Percentiles rank a stretch among this genome's conserved stretches.
phyloP scores from a whole-genome alignment of 1,140 invertebrate genomes.

The Drosophila elegans region DNA sequence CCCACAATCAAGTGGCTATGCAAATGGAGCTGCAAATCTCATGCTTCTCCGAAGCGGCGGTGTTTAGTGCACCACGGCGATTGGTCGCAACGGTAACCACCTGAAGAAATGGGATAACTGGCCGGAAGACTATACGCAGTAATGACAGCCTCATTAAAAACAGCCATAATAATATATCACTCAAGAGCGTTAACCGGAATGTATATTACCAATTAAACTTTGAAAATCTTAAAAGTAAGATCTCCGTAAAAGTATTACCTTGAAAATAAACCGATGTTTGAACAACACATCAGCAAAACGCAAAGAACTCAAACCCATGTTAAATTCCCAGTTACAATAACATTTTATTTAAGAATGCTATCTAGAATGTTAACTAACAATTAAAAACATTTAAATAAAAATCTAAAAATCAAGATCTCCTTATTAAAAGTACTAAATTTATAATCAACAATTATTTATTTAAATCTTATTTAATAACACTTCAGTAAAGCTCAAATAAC shows the following conservation, averaged over 20 bases:
- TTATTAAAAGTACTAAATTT: no score
- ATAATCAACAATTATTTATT: neutral
- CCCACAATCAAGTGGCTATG: slow-evolving; percentile 30
- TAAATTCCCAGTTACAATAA: neutral
- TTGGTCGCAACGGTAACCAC: neutral
- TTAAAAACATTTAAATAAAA: no score
- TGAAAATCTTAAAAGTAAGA: no score
- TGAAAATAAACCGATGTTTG: neutral
- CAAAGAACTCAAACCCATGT: neutral
- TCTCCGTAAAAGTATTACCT: no score
- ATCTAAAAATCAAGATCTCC: no score
- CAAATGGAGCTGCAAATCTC: slow-evolving; percentile 7
- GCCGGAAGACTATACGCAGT: neutral
- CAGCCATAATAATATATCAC: no score
- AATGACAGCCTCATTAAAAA: neutral
- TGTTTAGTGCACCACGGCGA: no score
- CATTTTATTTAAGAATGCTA: no score
- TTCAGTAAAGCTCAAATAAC: neutral
- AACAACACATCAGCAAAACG: neutral
- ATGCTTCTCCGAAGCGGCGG: neutral
- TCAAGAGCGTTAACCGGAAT: no score
- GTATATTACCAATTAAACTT: no score
- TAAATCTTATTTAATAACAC: neutral
- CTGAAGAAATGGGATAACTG: neutral
- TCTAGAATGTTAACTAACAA: no score